Evolutionary conservation across 1,140 invertebrate genomes (phyloP), one percentile per base, ranked within the genome.

Genomic region (Coptotermes formosanus): DNA sequence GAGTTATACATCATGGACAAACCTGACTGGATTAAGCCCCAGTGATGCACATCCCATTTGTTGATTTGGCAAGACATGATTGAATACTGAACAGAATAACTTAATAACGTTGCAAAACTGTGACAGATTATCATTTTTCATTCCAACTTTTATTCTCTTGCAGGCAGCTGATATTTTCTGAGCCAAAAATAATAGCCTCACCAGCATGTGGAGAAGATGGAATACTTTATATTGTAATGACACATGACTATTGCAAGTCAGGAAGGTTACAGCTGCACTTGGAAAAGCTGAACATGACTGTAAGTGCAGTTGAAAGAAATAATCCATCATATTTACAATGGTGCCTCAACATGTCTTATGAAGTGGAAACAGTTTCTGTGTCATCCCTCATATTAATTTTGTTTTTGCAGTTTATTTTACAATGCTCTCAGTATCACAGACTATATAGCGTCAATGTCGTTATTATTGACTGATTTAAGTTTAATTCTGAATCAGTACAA

Each of bases 161-260:
- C 44, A 84, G 83, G 38, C 83, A 84, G 43, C 44, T 84, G 44
- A 84, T 84, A 84, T 84, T 84, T 84, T 52, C 83, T 84, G 83
- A 84, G 48, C 12, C 83, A 32, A 25, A 84, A 21, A 52, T 84
- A 84, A 45, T 84, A 14, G 45, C 83, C 9, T 84, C 83, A 44
- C 83, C 83, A 12, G 44, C n/a, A 43, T 30, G n/a, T 55, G 38
- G 83, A 44, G 44, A 84, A 30, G 83, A 84, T 32, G 55, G 83
- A 45, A 23, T 21, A 21, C 44, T 84, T 48, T 84, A 84, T 84
- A 52, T 84, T 84, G 23, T 84, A 7, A 84, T 84, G 83, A 84
- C 83, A 52, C 14, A 84, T 43, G 83, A 84, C 11, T 84, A 43
- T 43, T 84, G 25, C 43, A 84, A 45, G 45, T 45, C 83, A 14